Evolutionary conservation across 2,113 vertebrate genomes (phyloP), one percentile per base, ranked within the genome.

Genomic region (Verasper variegatus): DNA sequence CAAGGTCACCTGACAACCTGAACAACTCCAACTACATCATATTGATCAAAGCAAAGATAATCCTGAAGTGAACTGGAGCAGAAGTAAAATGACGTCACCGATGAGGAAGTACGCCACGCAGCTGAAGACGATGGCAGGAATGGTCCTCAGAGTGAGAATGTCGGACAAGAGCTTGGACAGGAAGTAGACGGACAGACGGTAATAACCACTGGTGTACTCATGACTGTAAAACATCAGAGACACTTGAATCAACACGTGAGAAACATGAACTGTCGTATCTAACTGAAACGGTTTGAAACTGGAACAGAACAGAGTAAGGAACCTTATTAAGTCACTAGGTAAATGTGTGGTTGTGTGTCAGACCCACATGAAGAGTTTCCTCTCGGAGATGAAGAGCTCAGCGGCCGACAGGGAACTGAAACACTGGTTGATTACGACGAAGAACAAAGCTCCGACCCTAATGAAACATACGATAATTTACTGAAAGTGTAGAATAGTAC

Each of bases 191-290:
- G 97, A 97, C 1, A 94, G 86, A 74, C 97, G 90, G 92, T 99
- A 99, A 83, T 99, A 99, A 1, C 98, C 98, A 54, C 98, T 98
- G 91, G 97, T 97, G 12, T 97, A 98, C 82, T 99, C 98, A 3
- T 99, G 98, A 76, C 98, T 99, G 88, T 83, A 81, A 74, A 9
- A 37, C 35, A 37, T 37, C 14, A 80, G 6, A 64, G 3, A 24
- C 47, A 15, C 42, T 45, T 4, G 42, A 14, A 45, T 14, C 42
- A 49, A 13, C 45, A 40, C 37, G 8, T 7, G 35, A 9, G 0
- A 37, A 13, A 23, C 24, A 27, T 27, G 5, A 27, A 27, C 27
- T 27, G 27, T 27, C 27, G 24, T 24, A 24, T 24, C 24, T 2
- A 24, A 24, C 31, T 1, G 31, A 31, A 1, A 5, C 31, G 6